Conservation (phyloP, 1,140 invertebrate genomes). For the Trichoplusia ni region DNA sequence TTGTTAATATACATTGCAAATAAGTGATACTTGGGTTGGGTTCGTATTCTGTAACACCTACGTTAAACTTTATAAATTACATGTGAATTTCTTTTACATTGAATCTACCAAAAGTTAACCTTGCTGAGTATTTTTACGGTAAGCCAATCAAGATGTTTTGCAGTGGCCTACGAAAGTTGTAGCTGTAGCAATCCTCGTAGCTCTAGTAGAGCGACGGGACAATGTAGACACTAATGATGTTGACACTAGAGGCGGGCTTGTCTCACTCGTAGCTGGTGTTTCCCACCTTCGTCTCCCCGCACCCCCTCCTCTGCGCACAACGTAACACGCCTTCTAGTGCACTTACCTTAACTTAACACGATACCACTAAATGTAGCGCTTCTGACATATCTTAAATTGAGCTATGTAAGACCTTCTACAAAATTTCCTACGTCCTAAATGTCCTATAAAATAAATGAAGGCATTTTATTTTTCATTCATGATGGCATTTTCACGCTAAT, state of each 20-base stretch:
- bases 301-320: constrained; percentile 23
- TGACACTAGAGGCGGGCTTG: constrained; percentile 67
- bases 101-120: too few relatives aligned
- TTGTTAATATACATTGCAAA: constrained; percentile 16
- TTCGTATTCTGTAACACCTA: not conserved
- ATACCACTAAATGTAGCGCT: constrained; percentile 40
- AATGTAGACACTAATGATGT: constrained; percentile 71
- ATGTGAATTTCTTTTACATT: too few relatives aligned
- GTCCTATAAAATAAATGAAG: not conserved
- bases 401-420: constrained; percentile 37
- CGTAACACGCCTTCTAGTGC: constrained; percentile 38
- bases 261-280: constrained; percentile 28
- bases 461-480: not conserved
- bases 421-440: not conserved
- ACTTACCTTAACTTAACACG: constrained; percentile 46
- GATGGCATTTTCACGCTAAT: not conserved
- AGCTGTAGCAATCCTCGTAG: constrained; percentile 47
- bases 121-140: not conserved
- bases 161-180: constrained; percentile 31
- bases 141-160: not conserved
- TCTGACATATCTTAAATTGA: constrained; percentile 31
- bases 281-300: constrained; percentile 25
- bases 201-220: constrained; percentile 38
- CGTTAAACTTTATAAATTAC: too few relatives aligned
- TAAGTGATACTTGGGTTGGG: not conserved